Evolutionary conservation across 2,797 vertebrate species (phyloP).

Genomic region (Mallotus villosus): DNA sequence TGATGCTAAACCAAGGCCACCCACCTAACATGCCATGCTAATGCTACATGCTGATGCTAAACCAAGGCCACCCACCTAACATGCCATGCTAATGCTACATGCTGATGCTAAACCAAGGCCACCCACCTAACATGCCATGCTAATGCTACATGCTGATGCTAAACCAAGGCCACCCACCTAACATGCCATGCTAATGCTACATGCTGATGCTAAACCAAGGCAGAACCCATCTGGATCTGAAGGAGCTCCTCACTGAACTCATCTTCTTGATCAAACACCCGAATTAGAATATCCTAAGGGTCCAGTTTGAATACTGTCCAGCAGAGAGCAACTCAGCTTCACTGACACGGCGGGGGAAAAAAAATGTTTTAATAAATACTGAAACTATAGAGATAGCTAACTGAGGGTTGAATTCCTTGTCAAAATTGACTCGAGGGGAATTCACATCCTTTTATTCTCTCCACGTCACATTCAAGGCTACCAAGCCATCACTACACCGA

Average conservation of each 20-base stretch:
- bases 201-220: neutral
- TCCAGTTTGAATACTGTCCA: neutral
- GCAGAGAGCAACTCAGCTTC: neutral
- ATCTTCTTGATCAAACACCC: constrained; percentile 5
- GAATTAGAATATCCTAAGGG: neutral
- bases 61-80: too few relatives aligned
- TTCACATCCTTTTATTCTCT: neutral
- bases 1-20: too few relatives aligned
- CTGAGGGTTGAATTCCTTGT: neutral
- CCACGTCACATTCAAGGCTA: neutral
- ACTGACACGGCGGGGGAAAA: neutral
- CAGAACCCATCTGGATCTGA: neutral
- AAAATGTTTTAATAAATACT: neutral
- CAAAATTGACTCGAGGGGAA: neutral
- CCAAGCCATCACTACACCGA: neutral
- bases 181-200: too few relatives aligned
- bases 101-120: too few relatives aligned
- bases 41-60: too few relatives aligned
- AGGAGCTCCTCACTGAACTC: neutral
- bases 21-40: too few relatives aligned
- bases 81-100: too few relatives aligned
- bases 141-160: too few relatives aligned
- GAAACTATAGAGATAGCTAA: neutral
- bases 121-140: too few relatives aligned
- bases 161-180: too few relatives aligned